Percentiles rank a stretch among this genome's conserved stretches.
Conservation (phyloP, 92 coral and sea anemone genomes). For the Phymanthus crucifer region DNA sequence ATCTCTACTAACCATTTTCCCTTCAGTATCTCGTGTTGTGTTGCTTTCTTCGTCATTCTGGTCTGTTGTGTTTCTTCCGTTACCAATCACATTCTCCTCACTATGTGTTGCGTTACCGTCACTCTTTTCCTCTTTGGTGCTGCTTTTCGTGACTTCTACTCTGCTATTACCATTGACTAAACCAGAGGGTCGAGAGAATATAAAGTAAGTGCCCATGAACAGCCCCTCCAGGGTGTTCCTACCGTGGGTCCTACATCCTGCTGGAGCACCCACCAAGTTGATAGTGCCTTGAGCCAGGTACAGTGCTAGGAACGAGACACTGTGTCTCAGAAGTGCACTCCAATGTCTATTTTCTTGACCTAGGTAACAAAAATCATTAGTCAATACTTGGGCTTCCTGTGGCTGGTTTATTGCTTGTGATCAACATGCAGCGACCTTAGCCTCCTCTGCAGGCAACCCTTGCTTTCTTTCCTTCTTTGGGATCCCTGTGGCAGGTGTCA, state of each 20-base stretch:
- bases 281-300: constrained; percentile 30
- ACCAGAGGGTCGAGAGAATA: background rate
- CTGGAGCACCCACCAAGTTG: constrained; percentile 51
- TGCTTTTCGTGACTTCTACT: background rate
- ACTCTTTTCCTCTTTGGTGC: background rate
- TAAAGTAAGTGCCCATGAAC: constrained; percentile 53
- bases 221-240: constrained; percentile 42
- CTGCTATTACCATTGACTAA: background rate
- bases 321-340: constrained; percentile 4
- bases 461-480: too few relatives aligned
- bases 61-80: background rate
- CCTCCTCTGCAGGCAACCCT: too few relatives aligned
- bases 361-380: background rate
- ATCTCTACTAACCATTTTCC: background rate
- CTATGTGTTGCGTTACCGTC: background rate
- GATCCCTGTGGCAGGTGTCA: too few relatives aligned
- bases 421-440: too few relatives aligned
- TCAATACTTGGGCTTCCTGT: background rate
- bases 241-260: constrained; percentile 43
- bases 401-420: too few relatives aligned
- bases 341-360: background rate
- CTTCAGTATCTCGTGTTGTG: background rate
- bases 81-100: background rate
- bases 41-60: background rate
- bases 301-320: background rate